Evolutionary conservation across 1,140 invertebrate genomes (phyloP).

Genomic region (Eubasilissa regina): DNA sequence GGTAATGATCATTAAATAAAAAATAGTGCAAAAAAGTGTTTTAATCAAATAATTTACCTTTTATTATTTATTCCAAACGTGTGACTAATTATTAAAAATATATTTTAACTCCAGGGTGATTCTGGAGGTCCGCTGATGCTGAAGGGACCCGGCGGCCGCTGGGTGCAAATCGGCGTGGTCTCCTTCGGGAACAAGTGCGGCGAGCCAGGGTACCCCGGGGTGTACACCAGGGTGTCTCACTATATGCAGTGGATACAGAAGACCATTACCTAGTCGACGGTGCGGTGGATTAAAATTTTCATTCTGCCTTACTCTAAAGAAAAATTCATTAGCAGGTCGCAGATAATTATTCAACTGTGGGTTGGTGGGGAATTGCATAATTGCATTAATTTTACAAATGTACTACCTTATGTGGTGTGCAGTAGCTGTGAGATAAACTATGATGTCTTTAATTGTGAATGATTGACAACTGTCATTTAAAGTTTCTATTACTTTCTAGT

Average conservation of each 20-base stretch:
- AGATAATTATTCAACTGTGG: neutral
- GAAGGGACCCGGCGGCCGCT: constrained; percentile 77
- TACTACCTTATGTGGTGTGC: too few species aligned
- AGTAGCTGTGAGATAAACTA: too few species aligned
- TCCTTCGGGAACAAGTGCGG: constrained; percentile 94
- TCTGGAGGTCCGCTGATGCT: constrained; percentile 91
- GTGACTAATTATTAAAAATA: too few species aligned
- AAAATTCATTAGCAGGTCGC: neutral
- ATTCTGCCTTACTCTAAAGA: neutral
- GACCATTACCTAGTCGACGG: neutral
- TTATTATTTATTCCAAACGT: too few species aligned
- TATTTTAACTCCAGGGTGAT: constrained; percentile 73
- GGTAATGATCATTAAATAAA: too few species aligned
- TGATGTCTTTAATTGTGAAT: too few species aligned
- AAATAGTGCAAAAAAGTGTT: too few species aligned
- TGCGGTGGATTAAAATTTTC: neutral
- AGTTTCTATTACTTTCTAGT: too few species aligned
- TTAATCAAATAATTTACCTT: too few species aligned
- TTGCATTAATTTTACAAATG: neutral
- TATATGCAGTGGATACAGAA: constrained; percentile 65
- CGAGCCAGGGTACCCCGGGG: constrained; percentile 88
- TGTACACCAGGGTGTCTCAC: constrained; percentile 76
- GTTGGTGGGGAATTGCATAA: neutral
- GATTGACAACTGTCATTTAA: too few species aligned
- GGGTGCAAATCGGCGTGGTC: constrained; percentile 91